A percentile compares a stretch with the other conserved stretches of the same genome.
Evolutionary conservation across 1,140 invertebrate species (phyloP).

Genomic region (Zaprionus davidi): DNA sequence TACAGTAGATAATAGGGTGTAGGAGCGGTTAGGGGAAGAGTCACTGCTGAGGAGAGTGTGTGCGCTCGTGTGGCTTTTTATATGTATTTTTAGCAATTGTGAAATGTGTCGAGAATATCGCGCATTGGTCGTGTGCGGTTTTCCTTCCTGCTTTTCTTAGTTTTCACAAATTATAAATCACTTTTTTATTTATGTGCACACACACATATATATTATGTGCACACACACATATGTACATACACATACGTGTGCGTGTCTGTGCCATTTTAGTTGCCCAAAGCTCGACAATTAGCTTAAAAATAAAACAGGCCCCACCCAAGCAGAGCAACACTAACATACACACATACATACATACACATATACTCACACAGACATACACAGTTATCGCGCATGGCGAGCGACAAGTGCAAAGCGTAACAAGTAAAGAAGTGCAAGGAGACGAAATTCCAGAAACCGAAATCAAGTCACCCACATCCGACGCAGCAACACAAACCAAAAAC

Average conservation of each 20-base stretch:
- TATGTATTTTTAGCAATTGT: conserved; percentile 64
- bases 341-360: neutral
- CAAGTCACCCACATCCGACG: conserved; percentile 44
- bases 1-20: neutral
- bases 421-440: conserved; percentile 57
- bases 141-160: conserved; percentile 26
- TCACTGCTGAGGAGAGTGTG: neutral
- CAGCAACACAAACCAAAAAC: conserved; percentile 8
- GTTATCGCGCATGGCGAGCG: conserved; percentile 7
- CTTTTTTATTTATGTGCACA: conserved; percentile 43
- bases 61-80: conserved; percentile 60
- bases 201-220: neutral
- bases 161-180: conserved; percentile 66
- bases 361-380: neutral
- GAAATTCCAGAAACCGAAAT: conserved; percentile 44
- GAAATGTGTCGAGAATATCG: conserved; percentile 61
- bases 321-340: conserved; percentile 16
- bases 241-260: neutral
- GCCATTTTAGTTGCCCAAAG: conserved; percentile 33
- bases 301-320: conserved; percentile 54
- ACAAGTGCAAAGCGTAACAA: conserved; percentile 67
- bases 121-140: conserved; percentile 26
- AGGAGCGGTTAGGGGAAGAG: neutral
- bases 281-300: conserved; percentile 59
- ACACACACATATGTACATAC: neutral